A percentile compares a stretch with the other conserved stretches of the same genome.
These are phyloP conservation scores for Ylistrum balloti DNA, from an alignment of 1,140 invertebrate species.

Conservation along the genomic window DNA sequence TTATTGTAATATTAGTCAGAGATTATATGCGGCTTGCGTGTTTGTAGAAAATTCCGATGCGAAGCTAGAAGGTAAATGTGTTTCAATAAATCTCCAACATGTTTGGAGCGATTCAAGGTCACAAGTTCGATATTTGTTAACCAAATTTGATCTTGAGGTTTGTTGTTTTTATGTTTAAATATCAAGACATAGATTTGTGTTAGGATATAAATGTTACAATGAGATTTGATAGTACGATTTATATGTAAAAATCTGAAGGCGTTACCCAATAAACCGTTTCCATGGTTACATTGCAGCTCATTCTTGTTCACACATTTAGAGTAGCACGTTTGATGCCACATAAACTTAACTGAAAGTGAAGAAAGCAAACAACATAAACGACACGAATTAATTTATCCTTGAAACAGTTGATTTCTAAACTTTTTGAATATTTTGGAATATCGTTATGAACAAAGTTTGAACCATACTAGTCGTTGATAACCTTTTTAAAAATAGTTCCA, in stretches of 20 bases:
- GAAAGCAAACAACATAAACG: not conserved
- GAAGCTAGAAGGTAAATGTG: constrained; percentile 25
- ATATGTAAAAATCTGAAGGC: not conserved
- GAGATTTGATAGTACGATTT: constrained; percentile 14
- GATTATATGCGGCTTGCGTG: constrained; percentile 19
- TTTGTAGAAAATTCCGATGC: constrained; percentile 25
- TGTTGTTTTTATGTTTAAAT: constrained; percentile 40
- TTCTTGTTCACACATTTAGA: not conserved
- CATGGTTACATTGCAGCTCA: not conserved
- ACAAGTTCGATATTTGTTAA: constrained; percentile 40
- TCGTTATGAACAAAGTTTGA: not conserved
- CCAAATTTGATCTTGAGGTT: constrained; percentile 33
- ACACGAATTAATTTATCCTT: not conserved
- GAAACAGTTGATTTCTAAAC: not conserved
- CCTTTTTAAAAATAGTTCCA: too few species aligned
- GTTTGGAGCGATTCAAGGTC: constrained; percentile 20
- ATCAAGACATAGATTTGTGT: constrained; percentile 26
- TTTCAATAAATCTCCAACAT: constrained; percentile 19
- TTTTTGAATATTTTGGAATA: not conserved
- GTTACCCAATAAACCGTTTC: not conserved
- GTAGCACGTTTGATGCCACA: not conserved
- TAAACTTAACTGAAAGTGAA: not conserved
- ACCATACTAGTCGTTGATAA: not conserved
- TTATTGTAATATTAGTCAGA: constrained; percentile 40
- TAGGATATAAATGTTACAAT: constrained; percentile 30